phyloP scores from a whole-genome alignment of 2,113 vertebrate species.

The Gopherus evgoodei region DNA sequence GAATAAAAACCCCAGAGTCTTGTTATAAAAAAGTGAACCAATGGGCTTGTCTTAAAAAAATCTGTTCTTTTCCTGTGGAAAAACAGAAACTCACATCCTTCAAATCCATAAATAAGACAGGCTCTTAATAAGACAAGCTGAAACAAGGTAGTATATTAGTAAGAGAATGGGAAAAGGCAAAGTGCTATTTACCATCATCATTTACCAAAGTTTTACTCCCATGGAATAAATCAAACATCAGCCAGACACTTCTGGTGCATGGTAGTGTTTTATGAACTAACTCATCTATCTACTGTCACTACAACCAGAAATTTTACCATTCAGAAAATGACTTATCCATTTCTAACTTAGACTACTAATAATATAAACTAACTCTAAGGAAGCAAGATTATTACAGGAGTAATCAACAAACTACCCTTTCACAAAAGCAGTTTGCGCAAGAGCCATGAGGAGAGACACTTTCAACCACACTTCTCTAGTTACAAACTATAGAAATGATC shows the following conservation, averaged over 20 bases:
- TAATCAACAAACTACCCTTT: background rate
- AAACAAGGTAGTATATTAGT: background rate
- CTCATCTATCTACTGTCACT: conserved; percentile 48
- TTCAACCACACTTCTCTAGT: too few species aligned
- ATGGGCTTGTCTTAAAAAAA: background rate
- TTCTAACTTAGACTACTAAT: too few species aligned
- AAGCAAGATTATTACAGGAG: background rate
- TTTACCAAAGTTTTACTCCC: conserved; percentile 22
- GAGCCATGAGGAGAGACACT: background rate
- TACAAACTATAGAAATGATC: too few species aligned
- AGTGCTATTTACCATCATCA: background rate
- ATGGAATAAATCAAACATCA: conserved; percentile 26
- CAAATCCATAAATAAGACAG: background rate
- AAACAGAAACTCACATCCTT: background rate
- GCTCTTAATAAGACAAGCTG: background rate
- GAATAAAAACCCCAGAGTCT: conserved; percentile 76
- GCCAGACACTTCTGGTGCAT: background rate
- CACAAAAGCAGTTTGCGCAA: background rate
- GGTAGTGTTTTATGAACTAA: conserved; percentile 37
- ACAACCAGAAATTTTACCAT: conserved; percentile 56
- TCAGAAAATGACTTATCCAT: conserved; percentile 35
- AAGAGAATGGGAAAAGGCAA: too few species aligned
- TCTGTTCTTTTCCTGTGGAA: background rate
- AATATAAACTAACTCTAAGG: background rate
- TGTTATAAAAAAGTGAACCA: background rate